These are phyloP conservation scores for Vimba vimba DNA, from an alignment of 2,113 vertebrate genomes.

Conservation along the genomic window DNA sequence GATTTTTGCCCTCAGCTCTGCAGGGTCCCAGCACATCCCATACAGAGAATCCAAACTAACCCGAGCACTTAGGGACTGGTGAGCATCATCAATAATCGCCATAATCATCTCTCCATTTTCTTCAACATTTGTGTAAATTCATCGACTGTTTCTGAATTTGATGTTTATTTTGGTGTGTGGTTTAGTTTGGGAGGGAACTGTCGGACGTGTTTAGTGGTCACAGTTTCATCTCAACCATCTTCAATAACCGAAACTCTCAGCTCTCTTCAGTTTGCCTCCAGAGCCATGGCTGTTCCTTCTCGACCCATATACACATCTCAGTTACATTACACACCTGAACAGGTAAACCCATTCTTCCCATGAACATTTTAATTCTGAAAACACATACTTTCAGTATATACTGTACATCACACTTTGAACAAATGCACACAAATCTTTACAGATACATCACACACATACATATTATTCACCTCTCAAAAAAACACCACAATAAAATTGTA, in stretches of 20 bases:
- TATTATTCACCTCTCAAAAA: neutral
- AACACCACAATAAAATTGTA: neutral
- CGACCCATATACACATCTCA: slow-evolving; percentile 51
- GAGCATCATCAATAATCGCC: slow-evolving; percentile 18
- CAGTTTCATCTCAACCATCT: slow-evolving; percentile 46
- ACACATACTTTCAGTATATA: neutral
- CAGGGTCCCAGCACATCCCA: slow-evolving; percentile 61
- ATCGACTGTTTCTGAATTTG: neutral
- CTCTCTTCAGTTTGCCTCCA: slow-evolving; percentile 64
- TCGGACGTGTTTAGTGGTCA: slow-evolving; percentile 61
- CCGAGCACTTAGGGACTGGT: slow-evolving; percentile 65
- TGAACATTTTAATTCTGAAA: neutral
- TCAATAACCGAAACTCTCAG: slow-evolving; percentile 61
- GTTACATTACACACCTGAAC: slow-evolving; percentile 47
- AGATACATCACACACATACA: neutral
- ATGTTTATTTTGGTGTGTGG: neutral
- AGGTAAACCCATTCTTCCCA: slow-evolving; percentile 53
- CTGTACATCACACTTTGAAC: neutral
- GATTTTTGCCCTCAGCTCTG: slow-evolving; percentile 64
- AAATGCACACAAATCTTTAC: neutral
- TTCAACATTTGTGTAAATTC: neutral
- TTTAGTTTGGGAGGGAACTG: slow-evolving; percentile 66
- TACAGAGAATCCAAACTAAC: slow-evolving; percentile 70
- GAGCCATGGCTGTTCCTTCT: slow-evolving; percentile 58
- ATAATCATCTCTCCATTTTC: neutral